These are phyloP conservation scores for Gavialis gangeticus DNA, from an alignment of 2,113 vertebrate species.

Conservation along the genomic window DNA sequence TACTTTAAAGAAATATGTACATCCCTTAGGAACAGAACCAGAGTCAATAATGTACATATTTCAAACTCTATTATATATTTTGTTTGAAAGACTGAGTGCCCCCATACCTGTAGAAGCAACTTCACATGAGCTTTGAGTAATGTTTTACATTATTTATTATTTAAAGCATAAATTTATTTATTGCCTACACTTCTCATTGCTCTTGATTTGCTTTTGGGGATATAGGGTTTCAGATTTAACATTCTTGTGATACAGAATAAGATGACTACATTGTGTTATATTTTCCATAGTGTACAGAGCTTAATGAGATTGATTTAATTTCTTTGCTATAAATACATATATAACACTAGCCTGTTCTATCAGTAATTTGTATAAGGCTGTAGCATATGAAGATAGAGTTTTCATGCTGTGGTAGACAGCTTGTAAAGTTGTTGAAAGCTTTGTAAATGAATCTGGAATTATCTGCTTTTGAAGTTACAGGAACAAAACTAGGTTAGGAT, in stretches of 20 bases:
- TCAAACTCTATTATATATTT: conserved; percentile 51
- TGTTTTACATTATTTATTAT: conserved; percentile 47
- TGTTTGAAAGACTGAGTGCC: conserved; percentile 34
- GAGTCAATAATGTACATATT: conserved; percentile 72
- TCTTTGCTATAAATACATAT: neutral
- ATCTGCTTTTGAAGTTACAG: neutral
- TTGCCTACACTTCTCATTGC: conserved; percentile 31
- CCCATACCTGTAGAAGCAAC: conserved; percentile 44
- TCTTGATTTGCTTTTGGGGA: conserved; percentile 10
- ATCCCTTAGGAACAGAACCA: conserved; percentile 67
- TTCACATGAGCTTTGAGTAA: conserved; percentile 38
- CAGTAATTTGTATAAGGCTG: neutral
- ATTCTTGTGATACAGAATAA: neutral
- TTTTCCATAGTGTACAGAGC: neutral
- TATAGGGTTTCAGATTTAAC: conserved; percentile 13
- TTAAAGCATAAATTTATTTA: conserved; percentile 51
- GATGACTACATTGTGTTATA: neutral
- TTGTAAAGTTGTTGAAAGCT: neutral
- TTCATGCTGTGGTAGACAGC: neutral
- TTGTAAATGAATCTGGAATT: neutral
- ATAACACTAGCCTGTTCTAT: neutral
- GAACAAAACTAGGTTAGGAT: neutral
- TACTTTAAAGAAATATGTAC: conserved; percentile 77
- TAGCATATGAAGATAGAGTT: neutral
- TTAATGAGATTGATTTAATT: conserved; percentile 7